phyloP scores from a whole-genome alignment of 2,113 vertebrate genomes.

The Phoenicopterus ruber region DNA sequence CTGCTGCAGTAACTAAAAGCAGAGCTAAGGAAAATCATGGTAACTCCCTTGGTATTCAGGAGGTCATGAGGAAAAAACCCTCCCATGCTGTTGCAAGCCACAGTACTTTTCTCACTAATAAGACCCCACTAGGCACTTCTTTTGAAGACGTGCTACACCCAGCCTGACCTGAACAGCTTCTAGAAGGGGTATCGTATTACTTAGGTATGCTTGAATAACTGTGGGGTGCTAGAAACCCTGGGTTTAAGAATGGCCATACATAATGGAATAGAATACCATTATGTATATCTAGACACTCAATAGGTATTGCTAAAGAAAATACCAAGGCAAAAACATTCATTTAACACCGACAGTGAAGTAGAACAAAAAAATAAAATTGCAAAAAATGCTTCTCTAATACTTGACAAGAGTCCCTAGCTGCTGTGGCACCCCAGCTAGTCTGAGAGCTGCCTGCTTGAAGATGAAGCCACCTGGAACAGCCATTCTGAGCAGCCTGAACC shows the following conservation, averaged over 20 bases:
- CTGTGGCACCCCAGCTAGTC: not conserved
- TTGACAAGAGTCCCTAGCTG: not conserved
- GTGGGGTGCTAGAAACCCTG: not conserved
- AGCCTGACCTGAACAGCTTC: not conserved
- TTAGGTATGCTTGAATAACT: not conserved
- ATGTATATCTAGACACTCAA: not conserved
- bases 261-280: not conserved
- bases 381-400: not conserved
- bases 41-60: not conserved
- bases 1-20: not conserved
- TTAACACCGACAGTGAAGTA: not conserved
- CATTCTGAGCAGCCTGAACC: not conserved
- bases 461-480: not conserved
- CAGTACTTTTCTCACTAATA: not conserved
- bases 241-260: not conserved
- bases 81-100: not conserved
- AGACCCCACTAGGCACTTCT: not conserved
- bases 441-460: not conserved
- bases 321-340: not conserved
- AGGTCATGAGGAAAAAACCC: not conserved
- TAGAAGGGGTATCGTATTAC: not conserved
- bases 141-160: not conserved
- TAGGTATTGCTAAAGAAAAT: not conserved
- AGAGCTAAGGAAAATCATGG: not conserved
- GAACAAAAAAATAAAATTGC: not conserved